These are phyloP conservation scores for Tokudaia tokunoshimensis DNA, from an alignment of 2,797 vertebrate genomes.

Conservation along the genomic window DNA sequence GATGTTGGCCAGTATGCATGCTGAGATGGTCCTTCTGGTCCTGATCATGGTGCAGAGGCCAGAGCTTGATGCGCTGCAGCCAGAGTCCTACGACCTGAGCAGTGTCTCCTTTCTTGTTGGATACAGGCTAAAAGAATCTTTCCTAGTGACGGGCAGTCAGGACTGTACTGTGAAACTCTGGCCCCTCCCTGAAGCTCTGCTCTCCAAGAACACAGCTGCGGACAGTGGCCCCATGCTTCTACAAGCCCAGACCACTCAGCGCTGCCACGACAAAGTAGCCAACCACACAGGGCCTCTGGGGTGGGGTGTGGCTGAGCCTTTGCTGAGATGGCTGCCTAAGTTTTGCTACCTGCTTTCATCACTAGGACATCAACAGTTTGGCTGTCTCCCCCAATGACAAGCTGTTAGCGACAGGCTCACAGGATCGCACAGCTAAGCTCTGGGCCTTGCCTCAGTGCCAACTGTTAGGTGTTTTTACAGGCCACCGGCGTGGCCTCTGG, in stretches of 20 bases:
- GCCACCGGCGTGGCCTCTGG: constrained; percentile 96
- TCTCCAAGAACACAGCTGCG: constrained; percentile 67
- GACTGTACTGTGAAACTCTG: constrained; percentile 97
- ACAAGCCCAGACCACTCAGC: constrained; percentile 91
- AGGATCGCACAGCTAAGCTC: constrained; percentile 96
- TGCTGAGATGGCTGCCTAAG: not conserved
- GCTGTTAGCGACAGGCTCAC: constrained; percentile 95
- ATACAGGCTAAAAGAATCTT: constrained; percentile 91
- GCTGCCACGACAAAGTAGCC: constrained; percentile 93
- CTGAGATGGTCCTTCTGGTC: not conserved
- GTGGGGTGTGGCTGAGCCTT: not conserved
- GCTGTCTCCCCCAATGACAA: constrained; percentile 96
- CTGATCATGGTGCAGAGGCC: not conserved
- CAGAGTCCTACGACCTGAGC: not conserved
- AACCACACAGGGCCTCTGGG: not conserved
- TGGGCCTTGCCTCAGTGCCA: constrained; percentile 91
- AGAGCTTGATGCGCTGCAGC: not conserved
- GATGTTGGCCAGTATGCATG: not conserved
- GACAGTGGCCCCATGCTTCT: constrained; percentile 83
- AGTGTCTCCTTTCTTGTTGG: not conserved
- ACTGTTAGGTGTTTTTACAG: constrained; percentile 93
- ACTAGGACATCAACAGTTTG: constrained; percentile 96
- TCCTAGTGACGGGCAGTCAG: constrained; percentile 96
- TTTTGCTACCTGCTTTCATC: not conserved
- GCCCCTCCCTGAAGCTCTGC: constrained; percentile 90